Base-by-base conservation (phyloP, 1,140 invertebrate genomes). In the Cepaea nemoralis region DNA sequence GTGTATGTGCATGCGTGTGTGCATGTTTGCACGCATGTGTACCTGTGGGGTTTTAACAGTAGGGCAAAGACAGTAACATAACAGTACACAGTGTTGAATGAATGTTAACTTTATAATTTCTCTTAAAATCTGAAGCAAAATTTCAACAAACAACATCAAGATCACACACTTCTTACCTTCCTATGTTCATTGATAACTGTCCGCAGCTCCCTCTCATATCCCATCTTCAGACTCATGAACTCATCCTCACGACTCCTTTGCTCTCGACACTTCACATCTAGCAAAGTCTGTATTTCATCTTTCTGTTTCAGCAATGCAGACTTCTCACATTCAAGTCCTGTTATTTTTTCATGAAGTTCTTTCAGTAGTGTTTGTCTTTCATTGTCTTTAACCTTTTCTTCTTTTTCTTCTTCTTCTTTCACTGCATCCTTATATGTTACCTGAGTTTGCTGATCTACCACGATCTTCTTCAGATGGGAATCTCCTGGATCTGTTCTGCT, bases 101-200 rank as follows among this genome's bases (percentile, higher is more conserved):
- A n/a, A n/a, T n/a, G n/a, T n/a, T n/a, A n/a, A n/a, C n/a, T n/a
- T n/a, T n/a, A n/a, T n/a, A n/a, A n/a, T n/a, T n/a, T n/a, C n/a
- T n/a, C n/a, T n/a, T n/a, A n/a, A n/a, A n/a, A n/a, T n/a, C n/a
- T n/a, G n/a, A n/a, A n/a, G n/a, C 33, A 69, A 69, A 19, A 19
- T 14, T 14, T 19, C 66, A n/a, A 16, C 12, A 69, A 33, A n/a
- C 12, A 69, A 33, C 12, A 69, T 14, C 33, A 33, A 69, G 33
- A 69, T n/a, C n/a, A n/a, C n/a, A 31, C n/a, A n/a, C n/a, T n/a
- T n/a, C 35, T 73, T 80, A 80, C 78, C 75, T 79, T 83, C 55
- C 79, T 83, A 66, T 83, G 80, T 55, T 83, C 83, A 33, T 77
- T 63, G 50, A 83, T 83, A 45, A 83, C 79, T 22, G 74, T 70